phyloP scores from a whole-genome alignment of 2,888 invertebrate species.

The Microctonus hyperodae region DNA sequence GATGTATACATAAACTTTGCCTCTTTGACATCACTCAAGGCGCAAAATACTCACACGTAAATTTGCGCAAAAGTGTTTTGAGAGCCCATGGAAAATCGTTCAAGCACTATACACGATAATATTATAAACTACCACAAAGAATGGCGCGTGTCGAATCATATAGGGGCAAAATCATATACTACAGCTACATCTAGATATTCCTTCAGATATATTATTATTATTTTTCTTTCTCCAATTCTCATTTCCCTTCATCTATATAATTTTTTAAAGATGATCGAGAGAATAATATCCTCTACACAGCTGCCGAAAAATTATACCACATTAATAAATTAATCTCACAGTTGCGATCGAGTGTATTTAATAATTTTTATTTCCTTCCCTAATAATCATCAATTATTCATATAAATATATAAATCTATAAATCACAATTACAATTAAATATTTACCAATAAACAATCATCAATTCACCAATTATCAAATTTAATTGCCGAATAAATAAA shows the following conservation, averaged over 20 bases:
- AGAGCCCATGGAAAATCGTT: constrained; percentile 23
- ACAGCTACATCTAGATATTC: constrained; percentile 20
- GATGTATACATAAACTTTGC: not conserved
- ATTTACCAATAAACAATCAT: not conserved
- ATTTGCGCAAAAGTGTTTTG: constrained; percentile 16
- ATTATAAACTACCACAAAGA: constrained; percentile 24
- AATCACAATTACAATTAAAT: not conserved
- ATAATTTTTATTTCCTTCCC: not conserved
- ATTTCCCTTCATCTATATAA: constrained; percentile 7
- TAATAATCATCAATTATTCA: not conserved
- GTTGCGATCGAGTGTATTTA: constrained; percentile 27
- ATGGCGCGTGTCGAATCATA: constrained; percentile 40
- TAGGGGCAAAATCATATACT: constrained; percentile 25
- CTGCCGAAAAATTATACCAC: constrained; percentile 23
- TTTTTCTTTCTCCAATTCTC: not conserved
- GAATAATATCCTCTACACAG: constrained; percentile 23
- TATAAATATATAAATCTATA: constrained; percentile 3
- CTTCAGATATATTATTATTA: constrained; percentile 4
- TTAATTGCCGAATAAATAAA: too few species aligned
- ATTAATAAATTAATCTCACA: constrained; percentile 37
- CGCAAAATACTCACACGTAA: constrained; percentile 15
- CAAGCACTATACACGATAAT: constrained; percentile 15
- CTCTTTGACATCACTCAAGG: constrained; percentile 17
- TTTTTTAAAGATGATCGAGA: constrained; percentile 30
- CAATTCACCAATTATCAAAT: too few species aligned